These are phyloP conservation scores for Rachycentron canadum DNA, from an alignment of 2,797 vertebrate genomes.

Conservation along the genomic window DNA sequence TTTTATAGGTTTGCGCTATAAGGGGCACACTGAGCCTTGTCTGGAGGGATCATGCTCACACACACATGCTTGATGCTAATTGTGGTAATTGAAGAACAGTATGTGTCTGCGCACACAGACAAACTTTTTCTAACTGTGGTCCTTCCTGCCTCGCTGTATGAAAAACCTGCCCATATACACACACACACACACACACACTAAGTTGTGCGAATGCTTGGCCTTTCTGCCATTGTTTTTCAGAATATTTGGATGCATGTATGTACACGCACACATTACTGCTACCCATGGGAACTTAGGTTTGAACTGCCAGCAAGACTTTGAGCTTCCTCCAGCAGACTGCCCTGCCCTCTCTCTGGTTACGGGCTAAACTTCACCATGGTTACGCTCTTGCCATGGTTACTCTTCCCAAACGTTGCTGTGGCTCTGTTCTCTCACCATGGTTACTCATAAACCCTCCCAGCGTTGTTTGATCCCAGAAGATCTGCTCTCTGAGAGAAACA, in stretches of 20 bases:
- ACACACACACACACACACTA: conserved; percentile 14
- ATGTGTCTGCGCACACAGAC: conserved; percentile 24
- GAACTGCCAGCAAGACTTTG: conserved; percentile 55
- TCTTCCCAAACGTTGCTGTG: conserved; percentile 76
- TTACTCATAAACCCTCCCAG: conserved; percentile 76
- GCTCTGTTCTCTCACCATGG: conserved; percentile 75
- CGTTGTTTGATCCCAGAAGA: conserved; percentile 69
- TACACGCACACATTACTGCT: conserved; percentile 25
- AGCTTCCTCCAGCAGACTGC: conserved; percentile 54
- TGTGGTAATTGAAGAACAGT: conserved; percentile 23
- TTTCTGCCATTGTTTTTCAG: conserved; percentile 33
- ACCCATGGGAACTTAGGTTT: conserved; percentile 62
- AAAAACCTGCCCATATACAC: conserved; percentile 11
- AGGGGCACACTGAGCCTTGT: conserved; percentile 41
- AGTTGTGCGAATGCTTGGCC: conserved; percentile 18
- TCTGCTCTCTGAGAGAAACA: conserved; percentile 54
- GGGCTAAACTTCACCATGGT: conserved; percentile 75
- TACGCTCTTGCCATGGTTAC: conserved; percentile 80
- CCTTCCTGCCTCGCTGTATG: conserved; percentile 17
- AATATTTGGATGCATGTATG: conserved; percentile 38
- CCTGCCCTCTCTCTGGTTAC: conserved; percentile 66
- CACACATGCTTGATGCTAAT: conserved; percentile 16
- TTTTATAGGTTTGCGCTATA: conserved; percentile 53
- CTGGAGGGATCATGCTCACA: conserved; percentile 27
- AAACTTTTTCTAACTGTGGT: conserved; percentile 48